Evolutionary conservation across 2,888 invertebrate genomes (phyloP).

Genomic region (Cylloceria caligata): DNA sequence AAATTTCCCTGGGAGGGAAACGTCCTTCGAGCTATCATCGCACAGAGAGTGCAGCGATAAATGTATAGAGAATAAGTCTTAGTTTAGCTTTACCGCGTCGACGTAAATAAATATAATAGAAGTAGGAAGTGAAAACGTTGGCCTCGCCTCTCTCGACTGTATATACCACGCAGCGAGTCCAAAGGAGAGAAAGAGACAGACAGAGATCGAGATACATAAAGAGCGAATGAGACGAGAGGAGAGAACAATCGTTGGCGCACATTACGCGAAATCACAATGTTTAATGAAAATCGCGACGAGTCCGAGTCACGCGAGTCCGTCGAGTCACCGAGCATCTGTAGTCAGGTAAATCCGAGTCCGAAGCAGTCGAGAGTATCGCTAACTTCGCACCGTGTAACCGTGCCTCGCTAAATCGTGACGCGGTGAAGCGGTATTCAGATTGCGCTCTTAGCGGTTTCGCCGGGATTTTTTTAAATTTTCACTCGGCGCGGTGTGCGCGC

Average conservation of each 20-base stretch:
- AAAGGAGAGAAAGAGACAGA: constrained; percentile 25
- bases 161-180: constrained; percentile 47
- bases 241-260: constrained; percentile 78
- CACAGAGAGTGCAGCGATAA: constrained; percentile 4
- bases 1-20: constrained; percentile 13
- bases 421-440: constrained; percentile 84
- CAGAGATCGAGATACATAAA: constrained; percentile 35
- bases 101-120: constrained; percentile 64
- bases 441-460: constrained; percentile 84
- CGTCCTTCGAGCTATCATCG: background rate
- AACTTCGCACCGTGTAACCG: constrained; percentile 78
- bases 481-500: constrained; percentile 31
- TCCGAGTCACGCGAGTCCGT: constrained; percentile 77
- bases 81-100: constrained; percentile 44
- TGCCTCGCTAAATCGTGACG: constrained; percentile 82
- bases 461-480: constrained; percentile 77
- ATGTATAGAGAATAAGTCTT: constrained; percentile 40
- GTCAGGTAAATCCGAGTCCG: constrained; percentile 17
- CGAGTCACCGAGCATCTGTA: constrained; percentile 21
- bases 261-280: constrained; percentile 84
- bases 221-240: constrained; percentile 36
- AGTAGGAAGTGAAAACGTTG: constrained; percentile 55
- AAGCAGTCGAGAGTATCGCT: constrained; percentile 33
- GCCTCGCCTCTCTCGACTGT: constrained; percentile 54
- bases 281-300: constrained; percentile 82